phyloP scores from a whole-genome alignment of 2,797 vertebrate genomes.

The Hippoglossus hippoglossus region DNA sequence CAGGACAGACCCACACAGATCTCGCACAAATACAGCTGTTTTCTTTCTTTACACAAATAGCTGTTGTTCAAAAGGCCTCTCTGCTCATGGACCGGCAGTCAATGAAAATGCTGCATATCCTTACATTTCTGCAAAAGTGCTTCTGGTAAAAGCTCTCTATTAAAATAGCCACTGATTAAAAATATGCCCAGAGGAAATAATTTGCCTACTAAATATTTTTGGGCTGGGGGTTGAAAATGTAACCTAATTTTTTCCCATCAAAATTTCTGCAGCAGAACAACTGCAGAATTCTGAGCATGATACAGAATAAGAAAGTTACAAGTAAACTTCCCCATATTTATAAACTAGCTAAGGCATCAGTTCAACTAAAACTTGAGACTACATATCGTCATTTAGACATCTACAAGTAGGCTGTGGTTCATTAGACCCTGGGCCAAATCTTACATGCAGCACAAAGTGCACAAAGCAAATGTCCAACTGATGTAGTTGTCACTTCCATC shows the following conservation, averaged over 20 bases:
- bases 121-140: constrained; percentile 24
- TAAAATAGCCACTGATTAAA: constrained; percentile 61
- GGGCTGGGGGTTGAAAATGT: constrained; percentile 51
- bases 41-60: background rate
- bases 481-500: too few species aligned
- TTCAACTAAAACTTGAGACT: too few species aligned
- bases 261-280: constrained; percentile 41
- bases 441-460: too few species aligned
- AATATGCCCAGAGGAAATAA: constrained; percentile 54
- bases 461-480: too few species aligned
- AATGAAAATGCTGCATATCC: constrained; percentile 8
- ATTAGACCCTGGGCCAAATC: too few species aligned
- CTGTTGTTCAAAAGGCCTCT: constrained; percentile 17
- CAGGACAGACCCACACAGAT: constrained; percentile 5
- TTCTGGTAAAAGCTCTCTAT: constrained; percentile 37
- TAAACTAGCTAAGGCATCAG: too few species aligned
- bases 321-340: too few species aligned
- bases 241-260: constrained; percentile 64
- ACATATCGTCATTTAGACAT: too few species aligned
- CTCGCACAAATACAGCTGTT: background rate
- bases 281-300: constrained; percentile 16
- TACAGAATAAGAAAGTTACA: constrained; percentile 1
- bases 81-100: background rate
- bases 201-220: constrained; percentile 72
- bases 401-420: too few species aligned